A percentile compares a stretch with the other conserved stretches of the same genome.
These are phyloP conservation scores for Pecten maximus DNA, from an alignment of 2,888 invertebrate species.

Conservation along the genomic window DNA sequence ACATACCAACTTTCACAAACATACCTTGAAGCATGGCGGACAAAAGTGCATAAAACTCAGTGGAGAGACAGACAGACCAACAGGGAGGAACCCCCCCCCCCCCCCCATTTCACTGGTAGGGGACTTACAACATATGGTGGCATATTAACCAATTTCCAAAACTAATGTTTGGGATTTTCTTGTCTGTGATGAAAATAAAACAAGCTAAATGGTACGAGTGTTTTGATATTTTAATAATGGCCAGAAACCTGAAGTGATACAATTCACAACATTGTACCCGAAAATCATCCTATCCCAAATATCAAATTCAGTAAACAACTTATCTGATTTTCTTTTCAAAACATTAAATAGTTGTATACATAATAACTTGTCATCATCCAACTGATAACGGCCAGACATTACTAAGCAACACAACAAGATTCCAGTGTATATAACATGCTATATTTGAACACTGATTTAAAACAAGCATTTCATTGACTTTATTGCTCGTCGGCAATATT, in stretches of 20 bases:
- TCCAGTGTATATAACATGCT: conserved; percentile 14
- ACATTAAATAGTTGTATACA: conserved; percentile 22
- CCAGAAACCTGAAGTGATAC: conserved; percentile 12
- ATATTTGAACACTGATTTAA: conserved; percentile 30
- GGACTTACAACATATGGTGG: too few species aligned
- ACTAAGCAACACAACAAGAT: conserved; percentile 33
- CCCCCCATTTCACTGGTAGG: too few species aligned
- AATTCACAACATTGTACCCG: conserved; percentile 9
- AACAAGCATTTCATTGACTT: conserved; percentile 32
- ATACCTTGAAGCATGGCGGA: too few species aligned
- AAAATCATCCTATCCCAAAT: background rate
- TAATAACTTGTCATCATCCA: background rate
- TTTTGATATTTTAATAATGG: conserved; percentile 35
- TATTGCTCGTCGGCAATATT: background rate
- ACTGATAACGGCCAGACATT: conserved; percentile 3
- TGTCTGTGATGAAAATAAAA: background rate
- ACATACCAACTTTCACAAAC: too few species aligned
- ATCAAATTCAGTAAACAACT: conserved; percentile 22
- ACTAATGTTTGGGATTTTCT: background rate
- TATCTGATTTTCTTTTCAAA: background rate
- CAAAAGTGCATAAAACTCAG: too few species aligned
- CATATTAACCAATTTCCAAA: too few species aligned
- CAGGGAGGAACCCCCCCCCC: too few species aligned
- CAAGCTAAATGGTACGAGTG: background rate
- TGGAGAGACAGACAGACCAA: too few species aligned